These are phyloP conservation scores for Ganaspis sp. DNA, from an alignment of 1,140 invertebrate genomes.

Conservation along the genomic window DNA sequence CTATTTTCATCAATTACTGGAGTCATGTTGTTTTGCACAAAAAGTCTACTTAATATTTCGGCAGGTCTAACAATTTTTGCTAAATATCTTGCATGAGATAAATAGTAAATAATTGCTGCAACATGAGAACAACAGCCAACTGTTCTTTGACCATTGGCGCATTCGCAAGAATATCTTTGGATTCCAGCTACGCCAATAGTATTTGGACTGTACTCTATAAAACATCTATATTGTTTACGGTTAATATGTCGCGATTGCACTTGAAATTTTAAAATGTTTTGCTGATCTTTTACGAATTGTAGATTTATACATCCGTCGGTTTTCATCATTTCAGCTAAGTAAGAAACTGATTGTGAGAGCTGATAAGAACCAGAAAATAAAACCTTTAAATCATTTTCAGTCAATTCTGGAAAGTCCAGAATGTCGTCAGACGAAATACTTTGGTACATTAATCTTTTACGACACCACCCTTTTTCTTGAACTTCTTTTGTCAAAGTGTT, in stretches of 20 bases:
- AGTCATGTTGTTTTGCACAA: conserved; percentile 11
- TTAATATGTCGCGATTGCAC: conserved; percentile 43
- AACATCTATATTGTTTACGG: conserved; percentile 42
- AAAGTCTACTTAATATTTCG: conserved; percentile 32
- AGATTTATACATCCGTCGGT: conserved; percentile 31
- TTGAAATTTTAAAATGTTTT: conserved; percentile 39
- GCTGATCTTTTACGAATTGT: conserved; percentile 35
- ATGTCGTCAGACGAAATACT: conserved; percentile 37
- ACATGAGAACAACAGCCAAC: conserved; percentile 38
- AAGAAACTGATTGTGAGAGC: conserved; percentile 42
- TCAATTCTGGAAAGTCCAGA: conserved; percentile 49
- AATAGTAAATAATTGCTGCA: conserved; percentile 40
- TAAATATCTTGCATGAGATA: conserved; percentile 41
- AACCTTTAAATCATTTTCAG: conserved; percentile 40
- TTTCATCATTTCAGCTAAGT: conserved; percentile 43
- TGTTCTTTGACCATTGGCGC: conserved; percentile 40
- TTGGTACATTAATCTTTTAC: conserved; percentile 34
- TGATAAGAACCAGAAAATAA: conserved; percentile 46
- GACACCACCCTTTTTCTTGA: conserved; percentile 38
- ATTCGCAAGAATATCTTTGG: conserved; percentile 34
- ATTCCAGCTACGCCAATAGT: conserved; percentile 29
- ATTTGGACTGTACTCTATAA: conserved; percentile 40
- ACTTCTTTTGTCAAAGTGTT: conserved; percentile 41
- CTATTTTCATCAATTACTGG: conserved; percentile 38
- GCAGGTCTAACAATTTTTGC: conserved; percentile 34